Evolutionary conservation across 23 tunicate genomes (phyloP), one percentile per base, ranked within the genome.

Genomic region (Ascidia mentula): DNA sequence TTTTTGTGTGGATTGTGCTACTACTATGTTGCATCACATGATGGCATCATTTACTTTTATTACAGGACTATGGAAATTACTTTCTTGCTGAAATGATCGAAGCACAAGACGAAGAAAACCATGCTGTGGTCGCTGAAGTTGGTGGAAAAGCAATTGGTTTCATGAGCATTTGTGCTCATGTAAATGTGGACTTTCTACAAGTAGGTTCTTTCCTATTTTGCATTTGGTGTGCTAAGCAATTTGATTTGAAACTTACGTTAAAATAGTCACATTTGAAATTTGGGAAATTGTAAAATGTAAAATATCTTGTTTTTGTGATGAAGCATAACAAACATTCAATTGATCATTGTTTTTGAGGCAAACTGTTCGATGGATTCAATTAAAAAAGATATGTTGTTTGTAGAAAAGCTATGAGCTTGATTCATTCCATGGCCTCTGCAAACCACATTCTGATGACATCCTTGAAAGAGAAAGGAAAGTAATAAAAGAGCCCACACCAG

Each of bases 31-130:
- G 13, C 24, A 9, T 42, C 15, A 12, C 12, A 12, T 42, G 12
- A 9, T 42, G 53, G 22, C 28, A 53, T 53, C 7, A 53, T 28
- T 42, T 15, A 15, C 31, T 0, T 35, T 77, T 88, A 32, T 80
- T 74, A 0, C 37, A 93, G 98, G 61, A 46, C 31, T 95, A 95
- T 40, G 98, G 98, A 0, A 96, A 95, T 40, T 91, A 85, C 69
- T 95, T 95, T 45, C 86, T 89, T 36, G 91, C 98, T 40, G 98
- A 95, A 85, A 89, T 87, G 90, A 82, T 95, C 53, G 98, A 95
- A 74, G 95, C 98, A 0, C 95, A 89, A 31, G 88, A 95, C 74
- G 88, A 82, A 45, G 82, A 89, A 31, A 85, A 95, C 65, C 79
- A 84, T 37, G 79, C 86, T 31, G 45, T 95, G 31, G 91, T 87